Percentiles rank a stretch among this genome's conserved stretches.
Conservation (phyloP, 2,797 vertebrate genomes). For the Poeciliopsis paucimaculata region DNA sequence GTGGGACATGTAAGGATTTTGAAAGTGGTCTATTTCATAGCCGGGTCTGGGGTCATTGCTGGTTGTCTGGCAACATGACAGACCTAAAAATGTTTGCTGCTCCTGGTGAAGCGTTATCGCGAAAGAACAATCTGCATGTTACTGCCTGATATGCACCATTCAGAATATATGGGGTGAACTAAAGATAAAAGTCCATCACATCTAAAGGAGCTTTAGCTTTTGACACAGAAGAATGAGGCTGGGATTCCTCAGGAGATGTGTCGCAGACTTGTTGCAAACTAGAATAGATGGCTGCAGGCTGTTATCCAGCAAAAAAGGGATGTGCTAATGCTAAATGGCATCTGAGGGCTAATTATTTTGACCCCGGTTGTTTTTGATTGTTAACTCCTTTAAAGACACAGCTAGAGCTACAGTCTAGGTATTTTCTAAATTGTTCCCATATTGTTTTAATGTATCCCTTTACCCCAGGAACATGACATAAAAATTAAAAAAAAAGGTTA, state of each 20-base stretch:
- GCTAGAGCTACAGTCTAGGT: neutral
- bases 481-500: conserved; percentile 8
- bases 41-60: neutral
- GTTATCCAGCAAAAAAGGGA: neutral
- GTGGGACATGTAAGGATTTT: neutral
- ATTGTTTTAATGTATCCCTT: neutral
- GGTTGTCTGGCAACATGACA: neutral
- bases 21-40: neutral
- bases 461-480: conserved; percentile 12
- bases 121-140: neutral
- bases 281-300: neutral
- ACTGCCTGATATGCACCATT: neutral
- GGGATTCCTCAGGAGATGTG: neutral
- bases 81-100: neutral
- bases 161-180: neutral
- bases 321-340: neutral
- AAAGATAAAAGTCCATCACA: neutral
- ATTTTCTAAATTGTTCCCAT: neutral
- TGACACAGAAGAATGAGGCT: neutral
- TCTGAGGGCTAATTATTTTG: neutral
- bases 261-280: neutral
- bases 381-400: neutral
- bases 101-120: neutral
- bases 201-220: neutral
- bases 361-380: neutral